Conservation (phyloP, 2,113 vertebrate species). For the Noturus placidus region DNA sequence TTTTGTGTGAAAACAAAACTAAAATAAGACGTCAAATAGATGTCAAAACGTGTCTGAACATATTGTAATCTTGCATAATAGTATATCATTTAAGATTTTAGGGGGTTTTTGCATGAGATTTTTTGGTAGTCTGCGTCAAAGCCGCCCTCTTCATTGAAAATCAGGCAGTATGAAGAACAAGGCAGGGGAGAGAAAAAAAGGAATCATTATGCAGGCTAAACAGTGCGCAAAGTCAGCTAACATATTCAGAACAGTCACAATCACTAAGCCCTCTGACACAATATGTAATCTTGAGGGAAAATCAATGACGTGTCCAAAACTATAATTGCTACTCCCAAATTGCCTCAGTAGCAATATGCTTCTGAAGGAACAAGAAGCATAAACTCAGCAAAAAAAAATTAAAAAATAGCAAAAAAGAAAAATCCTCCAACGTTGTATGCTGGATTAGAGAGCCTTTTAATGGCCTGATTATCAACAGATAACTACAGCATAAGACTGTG, state of each 20-base stretch:
- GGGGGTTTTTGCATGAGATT: background rate
- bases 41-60: background rate
- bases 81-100: background rate
- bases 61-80: background rate
- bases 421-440: constrained; percentile 37
- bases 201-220: constrained; percentile 45
- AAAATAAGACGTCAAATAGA: background rate
- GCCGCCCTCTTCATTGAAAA: background rate
- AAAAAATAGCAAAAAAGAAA: constrained; percentile 46
- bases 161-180: constrained; percentile 1
- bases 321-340: constrained; percentile 78
- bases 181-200: background rate
- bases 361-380: constrained; percentile 72
- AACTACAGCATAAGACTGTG: background rate
- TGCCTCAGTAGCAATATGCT: constrained; percentile 76
- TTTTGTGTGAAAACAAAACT: background rate
- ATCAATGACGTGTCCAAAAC: constrained; percentile 81
- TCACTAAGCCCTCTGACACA: constrained; percentile 71
- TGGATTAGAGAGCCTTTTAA: constrained; percentile 58
- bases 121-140: background rate
- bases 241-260: constrained; percentile 49
- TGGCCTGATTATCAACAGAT: constrained; percentile 24
- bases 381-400: constrained; percentile 72
- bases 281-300: constrained; percentile 77
- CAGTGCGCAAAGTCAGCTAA: constrained; percentile 36